Conservation (phyloP, 2,797 vertebrate genomes). For the Presbytis comata region DNA sequence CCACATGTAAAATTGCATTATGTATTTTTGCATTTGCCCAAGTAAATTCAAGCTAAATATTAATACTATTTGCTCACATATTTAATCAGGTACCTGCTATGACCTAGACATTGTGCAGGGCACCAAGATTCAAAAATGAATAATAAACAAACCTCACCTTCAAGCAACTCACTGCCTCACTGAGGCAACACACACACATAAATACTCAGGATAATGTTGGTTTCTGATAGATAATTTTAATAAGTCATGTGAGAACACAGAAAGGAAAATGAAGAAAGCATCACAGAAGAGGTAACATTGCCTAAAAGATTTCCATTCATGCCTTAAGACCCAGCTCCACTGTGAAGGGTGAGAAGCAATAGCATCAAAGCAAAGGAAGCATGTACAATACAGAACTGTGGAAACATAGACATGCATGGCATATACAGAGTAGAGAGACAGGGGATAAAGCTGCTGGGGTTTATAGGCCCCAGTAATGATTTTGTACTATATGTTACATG, state of each 20-base stretch:
- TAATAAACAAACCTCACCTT: not conserved
- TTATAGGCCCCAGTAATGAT: not conserved
- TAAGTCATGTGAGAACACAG: not conserved
- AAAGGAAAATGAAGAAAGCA: not conserved
- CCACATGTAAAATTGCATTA: not conserved
- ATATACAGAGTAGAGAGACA: not conserved
- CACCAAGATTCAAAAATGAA: not conserved
- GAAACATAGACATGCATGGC: not conserved
- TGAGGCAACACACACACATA: not conserved
- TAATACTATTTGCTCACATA: not conserved
- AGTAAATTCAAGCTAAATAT: constrained; percentile 7
- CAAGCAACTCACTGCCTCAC: not conserved
- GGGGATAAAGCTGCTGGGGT: not conserved
- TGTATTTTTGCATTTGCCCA: not conserved
- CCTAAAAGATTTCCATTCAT: not conserved
- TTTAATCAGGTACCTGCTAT: not conserved
- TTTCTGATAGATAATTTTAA: constrained; percentile 9
- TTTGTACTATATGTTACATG: not conserved
- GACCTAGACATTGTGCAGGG: not conserved
- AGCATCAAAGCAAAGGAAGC: not conserved
- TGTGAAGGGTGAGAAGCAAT: not conserved
- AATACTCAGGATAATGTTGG: constrained; percentile 9
- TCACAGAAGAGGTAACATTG: not conserved
- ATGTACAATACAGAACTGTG: not conserved
- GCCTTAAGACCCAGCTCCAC: not conserved